Evolutionary conservation across 37 sponge, comb jelly and placozoan species (phyloP).

Genomic region (Aplysina aerophoba): DNA sequence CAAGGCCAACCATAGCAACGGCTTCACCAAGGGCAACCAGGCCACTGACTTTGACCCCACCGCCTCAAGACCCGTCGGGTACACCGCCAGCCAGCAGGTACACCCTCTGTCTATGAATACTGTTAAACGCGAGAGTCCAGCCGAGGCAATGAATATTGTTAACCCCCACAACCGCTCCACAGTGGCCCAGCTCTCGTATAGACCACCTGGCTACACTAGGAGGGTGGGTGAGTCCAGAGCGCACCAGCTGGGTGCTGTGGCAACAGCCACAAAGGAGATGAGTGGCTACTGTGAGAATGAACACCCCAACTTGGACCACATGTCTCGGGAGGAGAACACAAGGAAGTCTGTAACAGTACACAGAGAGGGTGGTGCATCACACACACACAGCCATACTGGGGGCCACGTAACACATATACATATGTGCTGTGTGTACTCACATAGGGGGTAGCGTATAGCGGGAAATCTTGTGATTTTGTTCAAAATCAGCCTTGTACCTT

Average conservation of each 20-base stretch:
- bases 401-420: neutral
- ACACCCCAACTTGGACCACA: conserved; percentile 17
- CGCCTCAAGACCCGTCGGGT: neutral
- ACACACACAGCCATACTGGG: neutral
- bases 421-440: neutral
- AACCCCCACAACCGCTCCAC: neutral
- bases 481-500: too few species aligned
- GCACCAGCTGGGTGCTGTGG: neutral
- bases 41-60: conserved; percentile 4
- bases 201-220: neutral
- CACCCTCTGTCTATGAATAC: neutral
- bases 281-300: conserved; percentile 23
- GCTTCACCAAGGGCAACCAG: conserved; percentile 62
- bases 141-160: conserved; percentile 30
- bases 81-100: neutral
- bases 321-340: neutral
- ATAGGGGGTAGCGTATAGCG: too few species aligned
- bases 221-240: neutral
- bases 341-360: neutral
- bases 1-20: conserved; percentile 48
- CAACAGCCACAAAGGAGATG: conserved; percentile 23
- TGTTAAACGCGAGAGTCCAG: neutral
- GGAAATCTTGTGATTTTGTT: too few species aligned
- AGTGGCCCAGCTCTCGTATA: neutral
- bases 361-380: neutral